phyloP scores from a whole-genome alignment of 2,113 vertebrate species.

The Alectura lathami region DNA sequence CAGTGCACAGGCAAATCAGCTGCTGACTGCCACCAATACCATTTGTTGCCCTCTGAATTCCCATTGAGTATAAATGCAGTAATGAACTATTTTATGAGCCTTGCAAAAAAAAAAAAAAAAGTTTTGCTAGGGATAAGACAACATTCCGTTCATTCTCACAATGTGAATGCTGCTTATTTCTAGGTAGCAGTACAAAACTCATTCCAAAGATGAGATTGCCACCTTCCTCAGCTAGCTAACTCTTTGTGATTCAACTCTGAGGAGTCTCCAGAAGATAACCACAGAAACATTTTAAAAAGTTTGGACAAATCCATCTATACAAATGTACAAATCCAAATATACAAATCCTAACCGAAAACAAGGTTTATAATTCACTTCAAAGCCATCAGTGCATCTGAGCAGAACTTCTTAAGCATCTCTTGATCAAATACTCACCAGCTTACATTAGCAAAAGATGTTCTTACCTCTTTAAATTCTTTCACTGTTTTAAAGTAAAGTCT shows the following conservation, averaged over 20 bases:
- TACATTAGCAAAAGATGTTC: neutral
- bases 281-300: neutral
- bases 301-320: neutral
- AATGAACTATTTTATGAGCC: neutral
- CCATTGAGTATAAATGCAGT: neutral
- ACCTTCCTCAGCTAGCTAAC: neutral
- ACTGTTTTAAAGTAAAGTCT: constrained; percentile 98
- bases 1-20: neutral
- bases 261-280: neutral
- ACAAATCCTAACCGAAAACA: neutral
- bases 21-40: neutral
- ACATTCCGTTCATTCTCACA: too few species aligned
- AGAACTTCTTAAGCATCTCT: neutral
- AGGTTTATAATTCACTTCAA: neutral
- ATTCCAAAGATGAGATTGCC: neutral
- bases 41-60: neutral
- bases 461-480: constrained; percentile 99
- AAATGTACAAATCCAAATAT: too few species aligned
- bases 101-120: neutral
- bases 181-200: neutral
- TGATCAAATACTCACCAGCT: neutral
- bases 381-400: too few species aligned
- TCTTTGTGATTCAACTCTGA: neutral
- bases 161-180: neutral
- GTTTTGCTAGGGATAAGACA: neutral